phyloP scores from a whole-genome alignment of 1,140 invertebrate species.

The Charaxes varanes region DNA sequence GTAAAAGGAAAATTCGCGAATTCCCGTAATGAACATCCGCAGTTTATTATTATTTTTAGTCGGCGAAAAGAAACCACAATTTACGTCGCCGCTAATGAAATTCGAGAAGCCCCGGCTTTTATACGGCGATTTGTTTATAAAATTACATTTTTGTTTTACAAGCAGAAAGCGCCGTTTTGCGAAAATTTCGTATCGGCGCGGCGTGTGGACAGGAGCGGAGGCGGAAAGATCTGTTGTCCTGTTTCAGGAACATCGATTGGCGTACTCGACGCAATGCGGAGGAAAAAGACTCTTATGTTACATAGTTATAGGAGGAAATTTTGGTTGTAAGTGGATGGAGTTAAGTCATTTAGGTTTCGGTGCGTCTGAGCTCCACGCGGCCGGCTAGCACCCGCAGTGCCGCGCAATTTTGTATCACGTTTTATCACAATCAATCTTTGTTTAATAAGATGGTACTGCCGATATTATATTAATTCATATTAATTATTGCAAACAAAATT shows the following conservation, averaged over 20 bases:
- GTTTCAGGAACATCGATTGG: conserved; percentile 67
- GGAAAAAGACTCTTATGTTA: conserved; percentile 25
- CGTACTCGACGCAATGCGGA: conserved; percentile 17
- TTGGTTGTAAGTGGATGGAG: conserved; percentile 18
- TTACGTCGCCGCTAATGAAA: conserved; percentile 37
- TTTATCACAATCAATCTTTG: no score
- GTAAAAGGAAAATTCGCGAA: no score
- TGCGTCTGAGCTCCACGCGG: conserved; percentile 43
- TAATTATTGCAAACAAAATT: no score
- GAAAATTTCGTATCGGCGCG: conserved; percentile 42
- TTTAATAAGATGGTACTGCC: conserved; percentile 36
- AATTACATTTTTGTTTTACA: conserved; percentile 44
- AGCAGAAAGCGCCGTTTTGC: conserved; percentile 32
- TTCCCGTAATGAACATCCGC: conserved; percentile 21
- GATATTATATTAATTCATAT: no score
- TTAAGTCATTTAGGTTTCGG: conserved; percentile 41
- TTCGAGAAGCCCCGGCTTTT: conserved; percentile 28
- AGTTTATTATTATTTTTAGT: conserved; percentile 30
- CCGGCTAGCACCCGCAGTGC: conserved; percentile 56
- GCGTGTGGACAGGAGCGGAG: conserved; percentile 49
- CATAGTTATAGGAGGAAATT: conserved; percentile 27
- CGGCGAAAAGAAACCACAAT: conserved; percentile 22
- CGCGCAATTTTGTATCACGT: no score
- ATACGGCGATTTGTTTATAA: conserved; percentile 40
- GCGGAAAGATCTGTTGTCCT: conserved; percentile 65